phyloP scores from a whole-genome alignment of 1,140 invertebrate genomes.

The Periplaneta americana region DNA sequence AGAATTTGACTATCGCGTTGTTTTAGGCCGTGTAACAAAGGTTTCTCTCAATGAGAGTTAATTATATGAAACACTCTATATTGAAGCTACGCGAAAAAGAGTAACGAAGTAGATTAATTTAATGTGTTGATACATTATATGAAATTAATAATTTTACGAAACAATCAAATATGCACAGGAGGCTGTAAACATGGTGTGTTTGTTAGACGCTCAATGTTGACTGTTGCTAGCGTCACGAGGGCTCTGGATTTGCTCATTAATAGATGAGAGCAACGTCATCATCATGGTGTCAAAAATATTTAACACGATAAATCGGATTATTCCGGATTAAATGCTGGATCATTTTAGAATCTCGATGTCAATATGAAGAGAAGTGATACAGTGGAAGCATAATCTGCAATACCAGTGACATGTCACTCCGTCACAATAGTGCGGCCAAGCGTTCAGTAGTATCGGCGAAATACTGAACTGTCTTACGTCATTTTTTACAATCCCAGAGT shows the following conservation, averaged over 20 bases:
- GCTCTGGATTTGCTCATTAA: not conserved
- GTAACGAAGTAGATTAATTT: not conserved
- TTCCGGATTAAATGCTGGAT: not conserved
- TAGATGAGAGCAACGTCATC: not conserved
- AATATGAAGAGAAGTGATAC: not conserved
- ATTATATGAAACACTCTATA: no score
- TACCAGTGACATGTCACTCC: no score
- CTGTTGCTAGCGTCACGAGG: not conserved
- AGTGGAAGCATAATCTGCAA: no score
- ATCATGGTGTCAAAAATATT: not conserved
- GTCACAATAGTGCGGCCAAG: no score
- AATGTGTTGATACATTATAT: not conserved
- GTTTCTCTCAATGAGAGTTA: no score
- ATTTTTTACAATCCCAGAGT: no score
- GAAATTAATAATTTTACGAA: not conserved
- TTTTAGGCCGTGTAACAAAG: no score
- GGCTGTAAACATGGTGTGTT: not conserved
- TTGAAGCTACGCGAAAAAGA: not conserved
- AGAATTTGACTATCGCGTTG: no score
- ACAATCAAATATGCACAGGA: not conserved
- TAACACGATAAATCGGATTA: not conserved
- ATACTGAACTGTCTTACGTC: no score
- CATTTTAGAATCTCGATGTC: not conserved
- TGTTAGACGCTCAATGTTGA: not conserved
- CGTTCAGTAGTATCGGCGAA: no score